A percentile compares a stretch with the other conserved stretches of the same genome.
Evolutionary conservation across 2,888 invertebrate genomes (phyloP).

Genomic region (Clanis bilineata): DNA sequence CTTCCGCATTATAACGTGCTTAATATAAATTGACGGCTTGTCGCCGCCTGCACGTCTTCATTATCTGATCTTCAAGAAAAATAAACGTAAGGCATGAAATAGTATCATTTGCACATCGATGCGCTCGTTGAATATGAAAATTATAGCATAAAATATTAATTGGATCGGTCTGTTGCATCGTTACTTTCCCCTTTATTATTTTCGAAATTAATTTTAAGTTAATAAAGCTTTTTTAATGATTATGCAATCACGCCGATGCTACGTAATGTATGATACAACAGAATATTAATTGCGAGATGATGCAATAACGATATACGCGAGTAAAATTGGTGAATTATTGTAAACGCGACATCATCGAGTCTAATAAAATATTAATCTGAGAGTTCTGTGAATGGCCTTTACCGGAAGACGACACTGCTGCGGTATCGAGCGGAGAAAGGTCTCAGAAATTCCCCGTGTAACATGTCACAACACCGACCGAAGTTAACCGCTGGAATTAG

Average conservation of each 20-base stretch:
- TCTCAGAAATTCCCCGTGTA: constrained; percentile 64
- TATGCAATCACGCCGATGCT: neutral
- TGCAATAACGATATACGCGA: neutral
- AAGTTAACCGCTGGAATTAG: constrained; percentile 63
- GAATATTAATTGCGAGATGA: neutral
- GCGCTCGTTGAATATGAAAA: neutral
- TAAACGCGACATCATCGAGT: constrained; percentile 27
- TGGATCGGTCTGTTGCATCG: neutral
- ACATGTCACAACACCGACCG: constrained; percentile 65
- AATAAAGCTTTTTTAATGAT: neutral
- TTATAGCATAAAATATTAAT: neutral
- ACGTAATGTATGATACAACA: constrained; percentile 8
- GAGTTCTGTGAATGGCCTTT: constrained; percentile 52
- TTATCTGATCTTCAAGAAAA: constrained; percentile 17
- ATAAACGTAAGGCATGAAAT: neutral
- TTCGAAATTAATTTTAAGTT: neutral
- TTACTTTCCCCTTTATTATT: neutral
- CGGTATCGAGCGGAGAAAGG: constrained; percentile 58
- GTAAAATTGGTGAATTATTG: constrained; percentile 6
- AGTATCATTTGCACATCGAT: neutral
- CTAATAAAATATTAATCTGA: constrained; percentile 41
- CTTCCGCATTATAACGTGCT: constrained; percentile 51
- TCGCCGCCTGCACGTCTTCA: constrained; percentile 1
- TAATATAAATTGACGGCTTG: constrained; percentile 25
- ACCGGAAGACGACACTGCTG: constrained; percentile 52